Percentiles rank a stretch among this genome's conserved stretches.
phyloP scores from a whole-genome alignment of 2,797 vertebrate species.

The Gymnodraco acuticeps region DNA sequence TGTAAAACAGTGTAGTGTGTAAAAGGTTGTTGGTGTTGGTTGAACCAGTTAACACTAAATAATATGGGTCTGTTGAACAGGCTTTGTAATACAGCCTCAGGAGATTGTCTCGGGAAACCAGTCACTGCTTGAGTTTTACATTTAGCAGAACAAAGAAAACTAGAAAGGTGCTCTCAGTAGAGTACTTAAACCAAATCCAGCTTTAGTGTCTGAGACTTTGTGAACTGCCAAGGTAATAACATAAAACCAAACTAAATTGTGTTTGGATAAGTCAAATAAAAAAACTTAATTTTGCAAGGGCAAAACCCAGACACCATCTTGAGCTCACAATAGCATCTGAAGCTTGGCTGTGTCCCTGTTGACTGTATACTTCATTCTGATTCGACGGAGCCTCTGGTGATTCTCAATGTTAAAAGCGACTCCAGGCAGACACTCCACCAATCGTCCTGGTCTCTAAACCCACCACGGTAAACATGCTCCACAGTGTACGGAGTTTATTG shows the following conservation, averaged over 20 bases:
- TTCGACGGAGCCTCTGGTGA: conserved; percentile 49
- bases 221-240: conserved; percentile 13
- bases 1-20: too few species aligned
- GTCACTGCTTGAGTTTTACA: too few species aligned
- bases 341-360: neutral
- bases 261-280: too few species aligned
- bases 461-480: conserved; percentile 3
- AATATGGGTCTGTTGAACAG: too few species aligned
- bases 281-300: conserved; percentile 4
- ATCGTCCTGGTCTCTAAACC: conserved; percentile 24
- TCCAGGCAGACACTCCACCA: conserved; percentile 18
- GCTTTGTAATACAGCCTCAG: too few species aligned
- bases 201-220: conserved; percentile 16
- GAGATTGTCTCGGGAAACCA: too few species aligned
- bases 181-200: neutral
- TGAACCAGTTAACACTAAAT: too few species aligned
- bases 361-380: conserved; percentile 23
- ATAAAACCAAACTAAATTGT: conserved; percentile 14
- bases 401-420: conserved; percentile 19
- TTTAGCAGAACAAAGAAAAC: too few species aligned
- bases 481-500: conserved; percentile 37
- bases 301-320: conserved; percentile 3
- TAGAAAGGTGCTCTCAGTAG: too few species aligned
- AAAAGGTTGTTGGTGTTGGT: too few species aligned
- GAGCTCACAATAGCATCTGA: conserved; percentile 20